A percentile compares a stretch with the other conserved stretches of the same genome.
These are phyloP conservation scores for Daubentonia madagascariensis DNA, from an alignment of 2,113 vertebrate genomes.

Conservation along the genomic window DNA sequence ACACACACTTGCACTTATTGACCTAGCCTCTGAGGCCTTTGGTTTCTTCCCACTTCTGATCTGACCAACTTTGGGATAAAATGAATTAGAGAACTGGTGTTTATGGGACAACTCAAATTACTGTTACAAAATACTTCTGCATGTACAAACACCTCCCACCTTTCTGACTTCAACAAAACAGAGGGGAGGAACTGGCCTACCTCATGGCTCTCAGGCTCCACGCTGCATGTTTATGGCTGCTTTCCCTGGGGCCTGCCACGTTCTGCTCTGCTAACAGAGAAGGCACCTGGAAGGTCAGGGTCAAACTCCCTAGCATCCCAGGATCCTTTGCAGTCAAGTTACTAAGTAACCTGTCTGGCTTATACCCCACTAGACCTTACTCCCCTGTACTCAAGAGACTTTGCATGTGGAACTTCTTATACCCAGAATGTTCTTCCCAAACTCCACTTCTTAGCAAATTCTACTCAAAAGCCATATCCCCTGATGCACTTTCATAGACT, in stretches of 20 bases:
- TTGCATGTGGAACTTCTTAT: background rate
- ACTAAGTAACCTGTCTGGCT: background rate
- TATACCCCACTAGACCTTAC: background rate
- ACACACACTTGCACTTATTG: background rate
- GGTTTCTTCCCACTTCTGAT: background rate
- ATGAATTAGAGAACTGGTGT: background rate
- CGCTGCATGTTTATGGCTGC: background rate
- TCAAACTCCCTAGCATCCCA: background rate
- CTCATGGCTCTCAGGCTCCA: background rate
- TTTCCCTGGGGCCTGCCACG: background rate
- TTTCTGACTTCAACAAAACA: background rate
- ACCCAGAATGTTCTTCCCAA: background rate
- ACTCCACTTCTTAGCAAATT: background rate
- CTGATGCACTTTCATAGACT: background rate
- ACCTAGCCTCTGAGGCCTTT: background rate
- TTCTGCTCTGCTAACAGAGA: background rate
- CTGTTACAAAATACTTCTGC: background rate
- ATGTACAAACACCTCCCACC: background rate
- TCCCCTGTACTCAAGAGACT: background rate
- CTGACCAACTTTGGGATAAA: background rate
- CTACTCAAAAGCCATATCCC: background rate
- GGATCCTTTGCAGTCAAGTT: background rate
- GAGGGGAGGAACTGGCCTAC: background rate
- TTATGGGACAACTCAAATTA: background rate
- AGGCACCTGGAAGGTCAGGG: background rate